Base-by-base conservation (phyloP, 2,797 vertebrate species). In the Astyanax mexicanus region DNA sequence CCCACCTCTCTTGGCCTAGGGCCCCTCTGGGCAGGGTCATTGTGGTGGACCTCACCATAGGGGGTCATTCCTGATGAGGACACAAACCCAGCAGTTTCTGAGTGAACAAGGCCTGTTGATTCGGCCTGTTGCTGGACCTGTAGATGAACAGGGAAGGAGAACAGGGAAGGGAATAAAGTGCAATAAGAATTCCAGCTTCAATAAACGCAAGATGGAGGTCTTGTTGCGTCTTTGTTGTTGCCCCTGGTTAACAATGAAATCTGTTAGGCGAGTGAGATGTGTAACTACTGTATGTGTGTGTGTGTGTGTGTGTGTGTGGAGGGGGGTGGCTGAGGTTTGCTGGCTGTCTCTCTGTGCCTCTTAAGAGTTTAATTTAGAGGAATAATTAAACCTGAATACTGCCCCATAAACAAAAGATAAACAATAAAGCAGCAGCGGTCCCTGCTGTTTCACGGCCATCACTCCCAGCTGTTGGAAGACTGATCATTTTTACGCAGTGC, bases 351-450 rank as follows among this genome's bases (percentile, higher is more conserved):
- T 90, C 94, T 94, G 94, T 95, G 95, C 96, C 95, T 96, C 96
- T 98, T 98, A 96, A 68, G 93, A 95, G 94, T 96, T 98, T 98
- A 98, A 98, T 98, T 98, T 98, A 98, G 95, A 95, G 95, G 94
- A 94, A 95, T 97, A 98, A 99, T 98, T 98, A 98, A 98, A 98
- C 94, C 95, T 96, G 95, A 97, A 98, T 96, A 97, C 95, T 95
- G 93, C 95, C 95, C 96, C 95, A 97, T 98, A 97, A 98, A 98
- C 96, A 98, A 98, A 97, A 98, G 96, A 98, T 97, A 97, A 98
- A 97, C 96, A 97, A 96, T 97, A 97, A 97, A 96, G 92, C 93
- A 92, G 94, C 92, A 92, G 93, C 86, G 70, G 93, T 95, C 94
- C 96, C 96, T 95, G 96, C 96, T 97, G 96, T 96, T 97, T 96